phyloP scores from a whole-genome alignment of 2,113 vertebrate genomes.

The Psettodes erumei region DNA sequence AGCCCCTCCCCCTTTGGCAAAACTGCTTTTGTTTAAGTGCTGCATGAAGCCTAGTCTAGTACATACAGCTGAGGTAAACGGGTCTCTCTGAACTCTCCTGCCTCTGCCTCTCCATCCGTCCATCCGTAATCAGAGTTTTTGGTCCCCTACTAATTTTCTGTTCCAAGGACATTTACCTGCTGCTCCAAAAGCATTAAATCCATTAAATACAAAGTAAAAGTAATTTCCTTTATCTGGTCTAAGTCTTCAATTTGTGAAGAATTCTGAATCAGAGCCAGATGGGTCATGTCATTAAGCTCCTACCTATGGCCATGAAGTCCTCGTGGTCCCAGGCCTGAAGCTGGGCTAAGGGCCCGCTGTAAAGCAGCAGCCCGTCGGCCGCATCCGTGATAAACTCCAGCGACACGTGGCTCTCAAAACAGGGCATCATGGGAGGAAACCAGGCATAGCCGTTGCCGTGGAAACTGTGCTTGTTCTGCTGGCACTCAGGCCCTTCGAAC shows the following conservation, averaged over 20 bases:
- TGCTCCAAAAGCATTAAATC: background rate
- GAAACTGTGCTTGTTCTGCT: constrained; percentile 93
- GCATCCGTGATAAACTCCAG: constrained; percentile 91
- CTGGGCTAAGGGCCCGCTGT: constrained; percentile 88
- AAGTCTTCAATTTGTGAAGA: background rate
- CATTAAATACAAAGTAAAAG: background rate
- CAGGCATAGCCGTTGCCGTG: constrained; percentile 91
- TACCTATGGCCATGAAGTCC: constrained; percentile 92
- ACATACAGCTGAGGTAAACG: background rate
- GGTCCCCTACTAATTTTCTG: background rate
- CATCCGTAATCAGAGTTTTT: background rate
- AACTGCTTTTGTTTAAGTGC: background rate
- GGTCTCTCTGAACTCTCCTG: background rate
- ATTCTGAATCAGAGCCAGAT: background rate
- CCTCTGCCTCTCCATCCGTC: background rate
- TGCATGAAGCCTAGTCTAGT: background rate
- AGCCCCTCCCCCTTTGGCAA: background rate
- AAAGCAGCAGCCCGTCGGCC: constrained; percentile 88
- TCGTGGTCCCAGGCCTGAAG: constrained; percentile 85
- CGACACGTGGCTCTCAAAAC: constrained; percentile 89
- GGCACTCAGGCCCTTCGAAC: constrained; percentile 90
- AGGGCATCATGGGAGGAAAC: constrained; percentile 90
- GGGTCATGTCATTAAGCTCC: background rate
- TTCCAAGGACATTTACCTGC: background rate
- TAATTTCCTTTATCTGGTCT: background rate